These are phyloP conservation scores for Xestobium rufovillosum DNA, from an alignment of 2,888 invertebrate genomes.

Conservation along the genomic window DNA sequence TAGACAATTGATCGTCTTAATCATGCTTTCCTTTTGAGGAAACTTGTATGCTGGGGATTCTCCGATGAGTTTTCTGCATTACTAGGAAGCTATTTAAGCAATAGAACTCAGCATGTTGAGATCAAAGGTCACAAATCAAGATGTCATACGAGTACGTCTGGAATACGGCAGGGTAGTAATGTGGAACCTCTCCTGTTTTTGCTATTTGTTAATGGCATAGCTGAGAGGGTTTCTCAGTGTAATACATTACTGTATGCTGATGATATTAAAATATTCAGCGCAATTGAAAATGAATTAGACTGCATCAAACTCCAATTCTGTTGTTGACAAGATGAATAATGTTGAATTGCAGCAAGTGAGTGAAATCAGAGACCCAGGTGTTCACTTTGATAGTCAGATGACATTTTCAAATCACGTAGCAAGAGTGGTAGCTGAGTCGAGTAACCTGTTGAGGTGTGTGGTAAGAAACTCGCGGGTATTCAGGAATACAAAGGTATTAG, in stretches of 20 bases:
- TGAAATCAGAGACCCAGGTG: conserved; percentile 16
- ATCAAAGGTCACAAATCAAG: neutral
- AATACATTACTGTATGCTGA: too few relatives aligned
- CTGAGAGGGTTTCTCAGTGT: too few relatives aligned
- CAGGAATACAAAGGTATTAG: neutral
- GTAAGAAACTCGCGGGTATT: conserved; percentile 1
- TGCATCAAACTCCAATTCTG: too few relatives aligned
- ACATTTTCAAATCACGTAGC: too few relatives aligned
- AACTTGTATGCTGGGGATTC: conserved; percentile 13
- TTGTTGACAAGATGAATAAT: too few relatives aligned
- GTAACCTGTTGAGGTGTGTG: conserved; percentile 2
- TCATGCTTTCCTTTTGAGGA: conserved; percentile 13
- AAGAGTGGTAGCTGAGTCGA: too few relatives aligned
- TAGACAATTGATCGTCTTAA: conserved; percentile 14
- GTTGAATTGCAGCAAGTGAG: conserved; percentile 15
- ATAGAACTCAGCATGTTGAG: neutral
- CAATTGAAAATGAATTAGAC: too few relatives aligned
- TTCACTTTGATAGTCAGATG: too few relatives aligned
- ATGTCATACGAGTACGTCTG: neutral
- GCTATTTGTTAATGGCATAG: neutral
- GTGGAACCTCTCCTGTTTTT: conserved; percentile 5
- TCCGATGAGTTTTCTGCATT: neutral
- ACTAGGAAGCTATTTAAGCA: neutral
- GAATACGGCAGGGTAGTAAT: too few relatives aligned
- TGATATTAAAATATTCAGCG: neutral